Conservation (phyloP, 2,888 invertebrate species). For the Limnephilus lunatus region DNA sequence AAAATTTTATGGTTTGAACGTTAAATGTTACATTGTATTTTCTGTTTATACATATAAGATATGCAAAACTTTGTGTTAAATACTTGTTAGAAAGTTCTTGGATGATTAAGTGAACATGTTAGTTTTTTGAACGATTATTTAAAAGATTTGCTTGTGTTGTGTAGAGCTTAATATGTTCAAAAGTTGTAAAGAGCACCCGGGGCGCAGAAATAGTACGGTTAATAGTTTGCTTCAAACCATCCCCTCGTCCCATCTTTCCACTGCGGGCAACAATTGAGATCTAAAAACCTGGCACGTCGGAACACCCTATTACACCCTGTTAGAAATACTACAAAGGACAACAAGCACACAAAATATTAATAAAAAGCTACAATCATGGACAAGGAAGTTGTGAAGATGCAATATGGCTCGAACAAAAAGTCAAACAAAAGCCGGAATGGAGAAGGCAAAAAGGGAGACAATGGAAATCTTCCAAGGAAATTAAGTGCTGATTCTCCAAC, state of each 20-base stretch:
- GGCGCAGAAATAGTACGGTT: background rate
- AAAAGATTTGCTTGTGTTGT: background rate
- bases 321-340: background rate
- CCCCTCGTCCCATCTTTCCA: background rate
- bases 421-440: slow-evolving; percentile 49
- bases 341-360: background rate
- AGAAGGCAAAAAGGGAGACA: slow-evolving; percentile 53
- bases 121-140: background rate
- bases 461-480: slow-evolving; percentile 53
- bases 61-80: background rate
- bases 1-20: background rate
- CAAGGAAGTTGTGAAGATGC: slow-evolving; percentile 59
- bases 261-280: background rate
- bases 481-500: slow-evolving; percentile 67
- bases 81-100: background rate
- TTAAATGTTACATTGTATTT: background rate
- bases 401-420: slow-evolving; percentile 61
- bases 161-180: background rate
- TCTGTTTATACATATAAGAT: background rate
- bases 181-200: background rate
- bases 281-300: background rate
- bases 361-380: slow-evolving; percentile 46
- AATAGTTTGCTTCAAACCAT: background rate
- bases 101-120: background rate
- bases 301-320: background rate